Evolutionary conservation across 2,113 vertebrate species (phyloP).

Genomic region (Felis catus): F.catus_Fca126_mat1.0 CM031417.1:114335501-114336000

Average conservation of each 20-base stretch:
- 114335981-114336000: slow-evolving; percentile 65
- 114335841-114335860: not conserved
- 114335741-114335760: not conserved
- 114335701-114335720: not conserved
- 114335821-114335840: not conserved
- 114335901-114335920: not conserved
- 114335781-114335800: not conserved
- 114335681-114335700: not conserved
- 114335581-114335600: not conserved
- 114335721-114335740: not conserved
- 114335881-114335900: not conserved
- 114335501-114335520: not conserved
- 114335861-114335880: not conserved
- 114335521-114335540: not conserved
- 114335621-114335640: not conserved
- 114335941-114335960: not conserved
- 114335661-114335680: not conserved
- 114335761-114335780: not conserved
- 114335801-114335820: not conserved
- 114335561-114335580: not conserved
- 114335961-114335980: not conserved
- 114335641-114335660: not conserved
- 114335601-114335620: not conserved
- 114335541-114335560: too few species aligned
- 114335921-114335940: not conserved